Percentiles rank a stretch among this genome's conserved stretches.
Conservation (phyloP, 2,113 vertebrate genomes). For the Charadrius vociferus region DNA sequence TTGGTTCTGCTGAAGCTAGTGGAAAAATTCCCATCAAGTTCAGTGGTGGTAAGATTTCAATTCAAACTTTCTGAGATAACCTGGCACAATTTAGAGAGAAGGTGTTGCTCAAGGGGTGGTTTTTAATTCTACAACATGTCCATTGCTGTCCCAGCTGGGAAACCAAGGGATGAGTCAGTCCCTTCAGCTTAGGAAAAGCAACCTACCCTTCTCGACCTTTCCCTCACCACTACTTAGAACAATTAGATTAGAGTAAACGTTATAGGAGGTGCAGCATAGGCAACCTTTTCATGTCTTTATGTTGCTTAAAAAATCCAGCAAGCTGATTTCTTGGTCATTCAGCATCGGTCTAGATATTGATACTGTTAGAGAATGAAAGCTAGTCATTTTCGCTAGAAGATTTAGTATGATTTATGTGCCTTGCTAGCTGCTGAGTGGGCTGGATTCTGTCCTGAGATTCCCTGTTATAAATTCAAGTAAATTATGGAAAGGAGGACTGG, state of each 20-base stretch:
- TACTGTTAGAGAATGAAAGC: neutral
- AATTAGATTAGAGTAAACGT: neutral
- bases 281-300: neutral
- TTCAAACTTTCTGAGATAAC: neutral
- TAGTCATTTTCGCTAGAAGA: neutral
- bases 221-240: neutral
- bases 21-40: neutral
- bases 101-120: neutral
- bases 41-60: neutral
- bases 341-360: neutral
- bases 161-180: neutral
- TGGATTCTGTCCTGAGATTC: neutral
- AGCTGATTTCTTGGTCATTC: neutral
- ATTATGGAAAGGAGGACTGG: neutral
- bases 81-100: neutral
- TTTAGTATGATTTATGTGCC: neutral
- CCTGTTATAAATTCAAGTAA: neutral
- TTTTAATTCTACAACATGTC: neutral
- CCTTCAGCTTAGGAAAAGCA: neutral
- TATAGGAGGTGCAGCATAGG: neutral
- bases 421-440: neutral
- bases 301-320: neutral
- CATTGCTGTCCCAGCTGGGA: neutral
- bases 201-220: neutral
- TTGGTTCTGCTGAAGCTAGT: neutral